Conservation (phyloP, 2,888 invertebrate genomes). For the Furcula furcula region DNA sequence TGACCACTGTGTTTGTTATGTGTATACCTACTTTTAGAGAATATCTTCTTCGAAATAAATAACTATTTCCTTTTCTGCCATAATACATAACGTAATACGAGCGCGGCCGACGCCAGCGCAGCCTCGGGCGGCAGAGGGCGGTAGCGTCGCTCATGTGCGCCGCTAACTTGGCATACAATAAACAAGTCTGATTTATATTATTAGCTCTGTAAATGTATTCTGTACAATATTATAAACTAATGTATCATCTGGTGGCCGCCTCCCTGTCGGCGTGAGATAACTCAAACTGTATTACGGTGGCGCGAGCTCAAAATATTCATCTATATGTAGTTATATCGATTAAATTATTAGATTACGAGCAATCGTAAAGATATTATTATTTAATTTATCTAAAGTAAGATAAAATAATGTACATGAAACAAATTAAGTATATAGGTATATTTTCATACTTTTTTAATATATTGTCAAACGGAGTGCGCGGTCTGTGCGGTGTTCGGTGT, state of each 20-base stretch:
- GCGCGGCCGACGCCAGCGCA: too few relatives aligned
- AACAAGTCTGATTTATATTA: constrained; percentile 36
- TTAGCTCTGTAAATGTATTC: constrained; percentile 28
- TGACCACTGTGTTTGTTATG: not conserved
- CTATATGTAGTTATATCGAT: constrained; percentile 17
- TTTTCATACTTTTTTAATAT: constrained; percentile 34
- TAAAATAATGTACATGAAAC: constrained; percentile 34
- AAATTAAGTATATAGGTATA: constrained; percentile 29
- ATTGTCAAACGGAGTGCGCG: constrained; percentile 31
- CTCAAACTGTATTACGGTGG: not conserved
- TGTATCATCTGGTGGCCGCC: not conserved
- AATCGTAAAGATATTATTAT: constrained; percentile 21
- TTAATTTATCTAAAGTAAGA: constrained; percentile 28
- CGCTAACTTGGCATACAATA: constrained; percentile 10
- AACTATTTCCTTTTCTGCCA: not conserved
- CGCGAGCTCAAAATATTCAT: constrained; percentile 11
- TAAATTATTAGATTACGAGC: constrained; percentile 27
- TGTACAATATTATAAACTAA: constrained; percentile 7
- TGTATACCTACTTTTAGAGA: not conserved
- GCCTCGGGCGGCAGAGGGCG: not conserved
- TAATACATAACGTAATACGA: not conserved
- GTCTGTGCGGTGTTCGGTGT: too few relatives aligned
- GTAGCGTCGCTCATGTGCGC: constrained; percentile 8
- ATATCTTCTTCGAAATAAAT: not conserved
- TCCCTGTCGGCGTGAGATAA: constrained; percentile 2